Base-by-base conservation (phyloP, 2,797 vertebrate genomes). In the Numenius phaeopus region DNA sequence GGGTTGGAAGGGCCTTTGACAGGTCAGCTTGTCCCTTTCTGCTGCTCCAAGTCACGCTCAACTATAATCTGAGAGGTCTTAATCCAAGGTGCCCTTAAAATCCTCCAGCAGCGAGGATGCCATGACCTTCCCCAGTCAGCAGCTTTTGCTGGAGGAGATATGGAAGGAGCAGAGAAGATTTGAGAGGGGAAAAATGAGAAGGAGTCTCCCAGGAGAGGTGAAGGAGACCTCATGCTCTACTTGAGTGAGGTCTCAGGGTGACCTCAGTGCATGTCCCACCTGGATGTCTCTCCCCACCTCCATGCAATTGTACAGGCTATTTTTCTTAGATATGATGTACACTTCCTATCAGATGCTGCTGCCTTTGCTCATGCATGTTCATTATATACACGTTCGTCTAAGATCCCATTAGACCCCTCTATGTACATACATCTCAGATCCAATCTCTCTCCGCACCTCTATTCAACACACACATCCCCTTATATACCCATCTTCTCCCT, bases 11-110 rank as follows among this genome's bases (percentile, higher is more conserved):
- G 39, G 49, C 69, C 71, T 75, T 44, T 85, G 79, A 85, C 72
- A 94, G 87, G 79, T 95, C 84, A 94, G 44, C 32, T 50, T 83
- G 92, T 65, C 71, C 87, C 57, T 42, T 83, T 42, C 73, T 82
- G 81, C 70, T 59, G 72, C 7, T 66, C 65, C 82, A 81, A 88
- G 61, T 40, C 15, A 58, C 49, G 72, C 76, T 86, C 42, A 65
- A 2, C 47, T 58, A 44, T n/a, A 76, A 62, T 61, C 61, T 39
- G 23, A 92, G 71, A 88, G 40, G 40, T 70, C 39, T 90, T 64
- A 80, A 87, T 52, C 64, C 66, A 70, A n/a, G 0, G 0, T 30
- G 57, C 27, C 89, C 44, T 62, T 44, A 89, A 92, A 93, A 94
- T 59, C 70, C 70, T 50, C 39, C 88, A 54, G 58, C 42, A 87